These are phyloP conservation scores for Drosophila barbarae DNA, from an alignment of 2,888 invertebrate species.

Conservation along the genomic window DNA sequence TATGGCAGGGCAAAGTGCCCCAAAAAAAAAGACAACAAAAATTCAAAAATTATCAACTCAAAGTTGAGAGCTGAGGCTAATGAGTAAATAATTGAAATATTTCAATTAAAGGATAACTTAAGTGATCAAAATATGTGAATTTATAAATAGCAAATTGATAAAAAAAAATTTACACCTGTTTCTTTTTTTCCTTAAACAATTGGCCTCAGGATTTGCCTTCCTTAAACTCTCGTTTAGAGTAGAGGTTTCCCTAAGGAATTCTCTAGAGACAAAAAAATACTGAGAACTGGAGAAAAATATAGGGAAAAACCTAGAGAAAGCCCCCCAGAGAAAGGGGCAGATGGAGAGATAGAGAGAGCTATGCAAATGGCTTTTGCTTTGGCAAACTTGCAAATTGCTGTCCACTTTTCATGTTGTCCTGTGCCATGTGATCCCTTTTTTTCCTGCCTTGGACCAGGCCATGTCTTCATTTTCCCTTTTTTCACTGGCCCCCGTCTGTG, in stretches of 20 bases:
- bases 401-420: constrained; percentile 66
- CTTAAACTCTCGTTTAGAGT: constrained; percentile 3
- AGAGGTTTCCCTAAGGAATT: not conserved
- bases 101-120: not conserved
- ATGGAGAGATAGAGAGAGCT: not conserved
- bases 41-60: not conserved
- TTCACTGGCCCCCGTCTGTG: constrained; percentile 13
- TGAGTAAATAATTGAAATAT: not conserved
- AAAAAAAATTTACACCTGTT: not conserved
- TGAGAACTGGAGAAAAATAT: not conserved
- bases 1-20: constrained; percentile 1
- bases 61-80: not conserved
- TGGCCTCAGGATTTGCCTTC: not conserved
- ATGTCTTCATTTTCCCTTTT: constrained; percentile 23
- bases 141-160: too few species aligned
- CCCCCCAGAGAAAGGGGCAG: not conserved
- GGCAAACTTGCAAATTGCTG: constrained; percentile 63
- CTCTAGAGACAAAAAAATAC: not conserved
- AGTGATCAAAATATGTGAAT: not conserved
- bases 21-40: not conserved
- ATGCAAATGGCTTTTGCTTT: constrained; percentile 35
- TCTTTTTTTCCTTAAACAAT: not conserved
- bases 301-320: too few species aligned
- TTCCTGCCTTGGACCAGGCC: not conserved
- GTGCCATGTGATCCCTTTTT: constrained; percentile 53